Evolutionary conservation across 2,888 invertebrate species (phyloP).

Genomic region (Lamellibrachia satsuma): DNA sequence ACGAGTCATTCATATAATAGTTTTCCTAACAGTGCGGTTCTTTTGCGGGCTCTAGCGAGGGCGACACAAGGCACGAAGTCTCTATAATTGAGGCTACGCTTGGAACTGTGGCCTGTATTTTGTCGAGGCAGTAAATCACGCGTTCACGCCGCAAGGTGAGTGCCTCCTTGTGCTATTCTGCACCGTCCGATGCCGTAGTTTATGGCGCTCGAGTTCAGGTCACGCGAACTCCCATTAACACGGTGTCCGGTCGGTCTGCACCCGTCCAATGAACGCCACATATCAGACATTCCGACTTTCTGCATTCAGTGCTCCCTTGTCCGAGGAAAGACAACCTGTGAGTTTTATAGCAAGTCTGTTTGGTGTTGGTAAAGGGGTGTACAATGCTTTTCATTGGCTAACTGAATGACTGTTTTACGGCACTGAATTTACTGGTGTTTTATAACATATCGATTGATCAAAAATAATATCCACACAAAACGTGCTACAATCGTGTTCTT

Average conservation of each 20-base stretch:
- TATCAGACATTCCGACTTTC: neutral
- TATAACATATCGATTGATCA: no score
- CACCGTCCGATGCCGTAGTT: neutral
- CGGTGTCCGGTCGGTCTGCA: no score
- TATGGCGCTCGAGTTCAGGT: neutral
- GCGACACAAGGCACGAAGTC: neutral
- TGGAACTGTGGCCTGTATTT: neutral
- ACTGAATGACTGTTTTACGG: neutral
- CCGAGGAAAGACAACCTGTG: neutral
- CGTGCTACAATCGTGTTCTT: no score
- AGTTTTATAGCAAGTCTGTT: neutral
- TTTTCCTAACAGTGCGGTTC: neutral
- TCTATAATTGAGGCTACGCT: neutral
- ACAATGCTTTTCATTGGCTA: neutral
- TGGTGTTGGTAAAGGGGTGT: neutral
- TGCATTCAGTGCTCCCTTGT: neutral
- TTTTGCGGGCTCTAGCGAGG: neutral
- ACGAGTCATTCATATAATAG: neutral
- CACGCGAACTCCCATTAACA: neutral
- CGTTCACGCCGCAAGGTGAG: neutral
- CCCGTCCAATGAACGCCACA: no score
- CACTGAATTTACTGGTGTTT: no score
- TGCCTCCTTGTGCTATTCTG: neutral
- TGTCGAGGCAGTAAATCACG: neutral
- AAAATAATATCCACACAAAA: no score